A percentile compares a stretch with the other conserved stretches of the same genome.
Conservation (phyloP, 2,888 invertebrate genomes). For the Cyclophora punctaria region DNA sequence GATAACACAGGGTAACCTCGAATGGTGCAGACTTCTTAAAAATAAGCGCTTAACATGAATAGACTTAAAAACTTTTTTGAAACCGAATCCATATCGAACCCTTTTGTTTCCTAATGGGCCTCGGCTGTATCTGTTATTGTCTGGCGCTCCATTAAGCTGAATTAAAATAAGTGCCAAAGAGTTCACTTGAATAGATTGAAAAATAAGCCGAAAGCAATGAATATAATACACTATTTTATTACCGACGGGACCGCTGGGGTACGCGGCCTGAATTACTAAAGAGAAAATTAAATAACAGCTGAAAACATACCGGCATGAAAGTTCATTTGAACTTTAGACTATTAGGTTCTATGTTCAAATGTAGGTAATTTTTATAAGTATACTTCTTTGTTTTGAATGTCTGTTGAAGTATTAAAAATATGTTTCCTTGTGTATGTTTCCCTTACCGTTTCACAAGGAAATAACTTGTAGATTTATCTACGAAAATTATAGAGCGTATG, state of each 20-base stretch:
- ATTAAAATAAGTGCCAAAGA: constrained; percentile 15
- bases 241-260: constrained; percentile 1
- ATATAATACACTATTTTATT: constrained; percentile 11
- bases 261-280: constrained; percentile 8
- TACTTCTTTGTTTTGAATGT: too few species aligned
- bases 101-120: constrained; percentile 21
- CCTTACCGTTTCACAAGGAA: too few species aligned
- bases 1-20: constrained; percentile 5
- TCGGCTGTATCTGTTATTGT: constrained; percentile 18
- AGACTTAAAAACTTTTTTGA: constrained; percentile 19
- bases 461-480: too few species aligned
- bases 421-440: too few species aligned
- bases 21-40: constrained; percentile 8
- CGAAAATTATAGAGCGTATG: too few species aligned
- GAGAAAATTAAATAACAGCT: constrained; percentile 10
- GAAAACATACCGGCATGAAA: constrained; percentile 8
- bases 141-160: constrained; percentile 15
- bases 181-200: constrained; percentile 11
- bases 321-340: constrained; percentile 8
- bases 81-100: constrained; percentile 17
- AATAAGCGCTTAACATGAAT: constrained; percentile 11
- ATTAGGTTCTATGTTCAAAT: constrained; percentile 3
- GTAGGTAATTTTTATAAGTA: background rate
- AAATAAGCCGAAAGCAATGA: constrained; percentile 9
- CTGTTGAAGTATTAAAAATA: too few species aligned